Evolutionary conservation across 2,888 invertebrate species (phyloP).

Genomic region (Tholera decimalis): DNA sequence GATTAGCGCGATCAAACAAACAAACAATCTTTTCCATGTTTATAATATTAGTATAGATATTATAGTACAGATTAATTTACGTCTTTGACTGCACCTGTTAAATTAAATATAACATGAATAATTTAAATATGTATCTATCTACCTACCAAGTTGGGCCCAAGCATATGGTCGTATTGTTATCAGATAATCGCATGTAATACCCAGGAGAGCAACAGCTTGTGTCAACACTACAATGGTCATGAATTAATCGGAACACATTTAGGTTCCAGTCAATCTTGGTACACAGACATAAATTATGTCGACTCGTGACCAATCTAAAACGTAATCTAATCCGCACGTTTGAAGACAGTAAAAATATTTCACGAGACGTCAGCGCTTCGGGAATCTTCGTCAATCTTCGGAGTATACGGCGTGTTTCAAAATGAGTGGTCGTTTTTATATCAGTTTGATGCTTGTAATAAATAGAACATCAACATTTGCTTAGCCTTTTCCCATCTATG

Average conservation of each 20-base stretch:
- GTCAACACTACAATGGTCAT: constrained; percentile 37
- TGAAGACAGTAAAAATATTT: background rate
- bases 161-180: constrained; percentile 27
- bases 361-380: background rate
- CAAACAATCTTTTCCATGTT: no score
- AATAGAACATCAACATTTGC: no score
- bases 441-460: no score
- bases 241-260: constrained; percentile 30
- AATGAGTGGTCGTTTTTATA: no score
- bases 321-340: constrained; percentile 1
- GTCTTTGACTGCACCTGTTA: no score
- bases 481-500: no score
- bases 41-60: no score
- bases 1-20: no score
- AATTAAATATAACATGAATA: no score
- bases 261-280: constrained; percentile 14
- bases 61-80: no score
- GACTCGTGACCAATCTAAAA: constrained; percentile 13
- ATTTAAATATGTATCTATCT: background rate
- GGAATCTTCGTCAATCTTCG: background rate
- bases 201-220: constrained; percentile 25
- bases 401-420: no score
- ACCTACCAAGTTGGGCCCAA: background rate
- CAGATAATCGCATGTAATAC: constrained; percentile 30
- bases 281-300: constrained; percentile 23